phyloP scores from a whole-genome alignment of 2,888 invertebrate species.

The Lomographa bimaculata region DNA sequence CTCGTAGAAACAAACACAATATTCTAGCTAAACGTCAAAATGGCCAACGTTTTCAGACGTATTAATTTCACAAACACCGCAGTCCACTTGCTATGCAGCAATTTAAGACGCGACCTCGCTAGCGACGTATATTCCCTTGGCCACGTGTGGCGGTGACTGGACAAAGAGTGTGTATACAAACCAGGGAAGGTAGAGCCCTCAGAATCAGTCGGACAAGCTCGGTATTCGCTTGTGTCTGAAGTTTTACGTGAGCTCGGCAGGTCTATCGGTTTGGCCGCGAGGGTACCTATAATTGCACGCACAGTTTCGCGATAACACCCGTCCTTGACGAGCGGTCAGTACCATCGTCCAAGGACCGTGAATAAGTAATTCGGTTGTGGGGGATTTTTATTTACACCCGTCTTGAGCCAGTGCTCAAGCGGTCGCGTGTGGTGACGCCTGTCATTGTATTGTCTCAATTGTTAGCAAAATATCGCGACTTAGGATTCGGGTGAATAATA shows the following conservation, averaged over 20 bases:
- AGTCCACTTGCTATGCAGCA: constrained; percentile 76
- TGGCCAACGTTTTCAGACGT: constrained; percentile 57
- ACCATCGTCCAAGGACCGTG: constrained; percentile 70
- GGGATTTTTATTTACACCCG: constrained; percentile 53
- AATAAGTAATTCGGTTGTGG: constrained; percentile 59
- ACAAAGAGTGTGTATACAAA: constrained; percentile 39
- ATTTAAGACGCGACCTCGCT: constrained; percentile 74
- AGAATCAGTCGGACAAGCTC: constrained; percentile 30
- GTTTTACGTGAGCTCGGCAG: constrained; percentile 41
- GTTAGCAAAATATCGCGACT: constrained; percentile 65
- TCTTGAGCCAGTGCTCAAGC: constrained; percentile 56
- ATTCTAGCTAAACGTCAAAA: constrained; percentile 46
- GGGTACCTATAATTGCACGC: constrained; percentile 70
- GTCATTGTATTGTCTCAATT: constrained; percentile 37
- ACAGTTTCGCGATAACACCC: constrained; percentile 58
- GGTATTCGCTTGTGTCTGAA: constrained; percentile 39
- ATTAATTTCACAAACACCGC: constrained; percentile 77
- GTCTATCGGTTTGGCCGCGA: constrained; percentile 44
- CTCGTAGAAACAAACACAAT: constrained; percentile 19
- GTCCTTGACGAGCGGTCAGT: constrained; percentile 74
- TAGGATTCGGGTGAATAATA: constrained; percentile 64
- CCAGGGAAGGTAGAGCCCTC: constrained; percentile 43
- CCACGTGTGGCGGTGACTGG: constrained; percentile 53
- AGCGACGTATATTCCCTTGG: constrained; percentile 46
- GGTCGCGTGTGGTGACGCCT: constrained; percentile 49